phyloP scores from a whole-genome alignment of 2,888 invertebrate genomes.

The Thera britannica region DNA sequence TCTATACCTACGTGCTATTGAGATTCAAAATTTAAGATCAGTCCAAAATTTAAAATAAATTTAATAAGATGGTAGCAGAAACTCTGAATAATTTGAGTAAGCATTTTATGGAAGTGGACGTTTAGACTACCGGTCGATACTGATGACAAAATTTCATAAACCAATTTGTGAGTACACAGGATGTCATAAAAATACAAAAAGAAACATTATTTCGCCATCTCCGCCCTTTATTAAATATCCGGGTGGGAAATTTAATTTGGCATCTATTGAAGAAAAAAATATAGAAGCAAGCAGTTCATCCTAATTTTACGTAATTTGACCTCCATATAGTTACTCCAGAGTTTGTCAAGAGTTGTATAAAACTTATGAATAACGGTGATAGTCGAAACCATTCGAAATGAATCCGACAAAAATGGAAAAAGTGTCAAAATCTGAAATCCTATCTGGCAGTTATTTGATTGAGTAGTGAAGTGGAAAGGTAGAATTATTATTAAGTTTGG shows the following conservation, averaged over 20 bases:
- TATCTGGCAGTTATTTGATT: conserved; percentile 46
- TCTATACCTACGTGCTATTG: no score
- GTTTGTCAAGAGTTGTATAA: conserved; percentile 1
- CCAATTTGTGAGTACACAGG: conserved; percentile 11
- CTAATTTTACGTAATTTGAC: conserved; percentile 13
- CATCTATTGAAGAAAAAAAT: conserved; percentile 30
- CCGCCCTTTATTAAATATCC: conserved; percentile 46
- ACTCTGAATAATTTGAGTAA: no score
- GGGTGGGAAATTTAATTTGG: conserved; percentile 46
- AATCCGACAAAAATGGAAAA: conserved; percentile 7
- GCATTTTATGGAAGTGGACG: not conserved
- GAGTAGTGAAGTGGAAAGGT: conserved; percentile 52
- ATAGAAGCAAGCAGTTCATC: conserved; percentile 12
- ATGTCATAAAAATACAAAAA: conserved; percentile 27
- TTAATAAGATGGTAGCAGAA: no score
- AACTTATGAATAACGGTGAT: not conserved
- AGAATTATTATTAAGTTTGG: conserved; percentile 58
- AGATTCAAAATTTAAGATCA: no score
- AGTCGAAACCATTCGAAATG: conserved; percentile 2
- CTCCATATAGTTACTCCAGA: not conserved
- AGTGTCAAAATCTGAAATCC: conserved; percentile 42
- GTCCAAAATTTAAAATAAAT: no score
- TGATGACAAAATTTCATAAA: not conserved
- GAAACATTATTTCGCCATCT: conserved; percentile 33
- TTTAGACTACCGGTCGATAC: not conserved